Evolutionary conservation across 2,797 vertebrate genomes (phyloP).

Genomic region (Galaxias olidus): DNA sequence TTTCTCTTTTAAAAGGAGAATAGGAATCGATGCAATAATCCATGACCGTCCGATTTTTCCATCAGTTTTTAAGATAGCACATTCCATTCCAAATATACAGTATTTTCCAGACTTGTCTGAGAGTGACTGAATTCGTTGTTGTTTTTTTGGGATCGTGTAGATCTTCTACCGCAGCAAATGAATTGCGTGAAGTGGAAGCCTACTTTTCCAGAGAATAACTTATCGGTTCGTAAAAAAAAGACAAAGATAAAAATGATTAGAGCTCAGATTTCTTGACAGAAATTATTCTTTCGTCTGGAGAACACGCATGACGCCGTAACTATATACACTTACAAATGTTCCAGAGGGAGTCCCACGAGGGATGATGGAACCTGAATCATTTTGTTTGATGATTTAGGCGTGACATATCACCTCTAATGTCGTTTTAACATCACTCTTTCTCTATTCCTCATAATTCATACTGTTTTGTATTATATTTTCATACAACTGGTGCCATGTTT

Average conservation of each 20-base stretch:
- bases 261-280: constrained; percentile 31
- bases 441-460: constrained; percentile 41
- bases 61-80: constrained; percentile 33
- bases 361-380: constrained; percentile 46
- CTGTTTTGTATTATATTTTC: constrained; percentile 32
- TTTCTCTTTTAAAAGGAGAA: constrained; percentile 49
- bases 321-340: constrained; percentile 53
- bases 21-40: constrained; percentile 56
- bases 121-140: constrained; percentile 24
- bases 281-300: constrained; percentile 38
- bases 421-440: constrained; percentile 58
- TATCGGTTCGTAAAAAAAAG: constrained; percentile 53
- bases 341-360: constrained; percentile 40
- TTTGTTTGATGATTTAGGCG: constrained; percentile 36
- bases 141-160: constrained; percentile 42
- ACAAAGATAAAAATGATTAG: constrained; percentile 60
- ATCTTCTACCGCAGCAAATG: constrained; percentile 44
- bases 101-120: constrained; percentile 46
- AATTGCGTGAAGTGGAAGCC: constrained; percentile 33
- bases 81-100: constrained; percentile 36
- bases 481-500: constrained; percentile 1
- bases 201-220: constrained; percentile 28
- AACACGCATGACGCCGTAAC: constrained; percentile 20
- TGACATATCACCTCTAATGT: constrained; percentile 43
- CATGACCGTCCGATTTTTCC: constrained; percentile 52